Base-by-base conservation (phyloP, 1,140 invertebrate species). In the Aphidius gifuensis region DNA sequence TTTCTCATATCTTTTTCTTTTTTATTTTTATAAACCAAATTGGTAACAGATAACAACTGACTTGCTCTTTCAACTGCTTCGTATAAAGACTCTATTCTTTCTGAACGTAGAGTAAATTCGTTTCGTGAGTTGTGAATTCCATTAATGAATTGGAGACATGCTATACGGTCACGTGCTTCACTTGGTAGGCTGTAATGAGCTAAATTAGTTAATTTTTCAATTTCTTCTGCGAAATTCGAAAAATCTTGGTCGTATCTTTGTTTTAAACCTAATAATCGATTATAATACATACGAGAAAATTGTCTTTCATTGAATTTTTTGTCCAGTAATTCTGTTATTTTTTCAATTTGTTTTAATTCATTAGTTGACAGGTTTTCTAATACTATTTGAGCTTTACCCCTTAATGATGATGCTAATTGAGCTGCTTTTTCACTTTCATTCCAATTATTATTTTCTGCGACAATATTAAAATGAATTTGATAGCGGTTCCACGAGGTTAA, bases 91-190 rank as follows among this genome's bases (percentile, higher is more conserved):
- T 57, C 55, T 9, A 43, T 23, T 16, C 55, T 32, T 44, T 57
- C 55, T 21, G 55, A 57, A 5, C 55, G 39, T 7, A 57, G 40
- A 46, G 43, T 46, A 16, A 57, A 57, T 32, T 57, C 55, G 40
- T 46, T 57, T 44, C 42, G 11, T n/a, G 55, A 23, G 5, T 57
- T 21, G 16, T 43, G 21, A 5, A 57, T 16, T 9, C 55, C 42
- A 44, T 40, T 42, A 9, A 44, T 57, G 16, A 57, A 43, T 42
- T 32, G 42, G 9, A 57, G 55, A 46, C 55, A 57, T 21, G 55
- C 55, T 5, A 57, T 57, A 6, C 55, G 39, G 44, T 57, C 42
- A 5, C 44, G 16, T 9, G 11, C 9, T 9, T 57, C n/a, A 5
- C 16, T 39, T 6, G 55, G 42, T 16, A 57, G 9, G n/a, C 46